These are phyloP conservation scores for Beris morrisii DNA, from an alignment of 2,888 invertebrate genomes.

Conservation along the genomic window DNA sequence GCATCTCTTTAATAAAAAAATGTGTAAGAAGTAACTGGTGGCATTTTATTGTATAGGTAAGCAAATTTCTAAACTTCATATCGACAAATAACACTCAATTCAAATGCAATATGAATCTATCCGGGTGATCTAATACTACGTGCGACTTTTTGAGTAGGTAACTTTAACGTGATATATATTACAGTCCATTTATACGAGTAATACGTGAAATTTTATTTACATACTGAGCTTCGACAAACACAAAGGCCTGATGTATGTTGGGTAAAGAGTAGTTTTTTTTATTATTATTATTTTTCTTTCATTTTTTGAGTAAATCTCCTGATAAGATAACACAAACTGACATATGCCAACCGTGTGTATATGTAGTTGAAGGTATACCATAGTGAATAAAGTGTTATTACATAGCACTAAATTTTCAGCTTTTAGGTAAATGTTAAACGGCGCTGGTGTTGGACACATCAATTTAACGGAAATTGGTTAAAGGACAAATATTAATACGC, in stretches of 20 bases:
- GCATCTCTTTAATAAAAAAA: too few species aligned
- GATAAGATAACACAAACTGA: slow-evolving; percentile 30
- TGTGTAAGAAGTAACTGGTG: too few species aligned
- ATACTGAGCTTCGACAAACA: slow-evolving; percentile 23
- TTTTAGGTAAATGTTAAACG: slow-evolving; percentile 31
- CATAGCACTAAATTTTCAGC: slow-evolving; percentile 23
- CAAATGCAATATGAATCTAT: too few species aligned
- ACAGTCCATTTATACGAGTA: too few species aligned
- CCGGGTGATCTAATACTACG: too few species aligned
- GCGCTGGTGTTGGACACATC: slow-evolving; percentile 20
- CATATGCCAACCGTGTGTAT: slow-evolving; percentile 10
- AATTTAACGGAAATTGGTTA: neutral
- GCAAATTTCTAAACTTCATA: too few species aligned
- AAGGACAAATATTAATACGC: too few species aligned
- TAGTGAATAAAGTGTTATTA: slow-evolving; percentile 17
- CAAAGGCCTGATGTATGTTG: slow-evolving; percentile 12
- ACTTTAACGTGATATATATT: too few species aligned
- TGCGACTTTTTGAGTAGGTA: too few species aligned
- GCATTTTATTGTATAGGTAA: too few species aligned
- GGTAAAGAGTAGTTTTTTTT: slow-evolving; percentile 19
- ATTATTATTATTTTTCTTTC: slow-evolving; percentile 11
- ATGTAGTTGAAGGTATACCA: slow-evolving; percentile 1
- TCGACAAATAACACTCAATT: too few species aligned
- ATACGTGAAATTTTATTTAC: too few species aligned
- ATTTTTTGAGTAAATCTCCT: slow-evolving; percentile 24